Evolutionary conservation across 92 coral and sea anemone species (phyloP).

Genomic region (Porites lobata): DNA sequence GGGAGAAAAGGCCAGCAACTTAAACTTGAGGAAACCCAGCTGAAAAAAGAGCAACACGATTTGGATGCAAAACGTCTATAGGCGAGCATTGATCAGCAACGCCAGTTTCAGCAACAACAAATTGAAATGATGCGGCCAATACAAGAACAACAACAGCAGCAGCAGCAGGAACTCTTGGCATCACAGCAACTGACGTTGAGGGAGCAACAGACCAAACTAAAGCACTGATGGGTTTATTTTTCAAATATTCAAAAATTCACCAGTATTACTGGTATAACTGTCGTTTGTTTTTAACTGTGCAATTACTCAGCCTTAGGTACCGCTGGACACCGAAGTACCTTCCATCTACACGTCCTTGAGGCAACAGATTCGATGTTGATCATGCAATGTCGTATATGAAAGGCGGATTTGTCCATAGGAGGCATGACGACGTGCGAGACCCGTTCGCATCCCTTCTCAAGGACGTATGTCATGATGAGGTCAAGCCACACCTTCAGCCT

Average conservation of each 20-base stretch:
- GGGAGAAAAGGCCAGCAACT: conserved; percentile 40
- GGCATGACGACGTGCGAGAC: conserved; percentile 69
- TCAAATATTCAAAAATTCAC: conserved; percentile 25
- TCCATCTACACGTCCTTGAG: conserved; percentile 6
- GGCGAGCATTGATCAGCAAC: neutral
- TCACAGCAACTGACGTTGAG: conserved; percentile 51
- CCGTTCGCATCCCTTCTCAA: conserved; percentile 63
- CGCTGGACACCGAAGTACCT: conserved; percentile 30
- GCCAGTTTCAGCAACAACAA: conserved; percentile 61
- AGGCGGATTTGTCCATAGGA: conserved; percentile 65
- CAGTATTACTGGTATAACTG: conserved; percentile 10
- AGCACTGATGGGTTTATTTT: conserved; percentile 50
- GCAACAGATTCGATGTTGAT: conserved; percentile 1
- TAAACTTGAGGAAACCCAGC: conserved; percentile 42
- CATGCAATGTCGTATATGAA: conserved; percentile 68
- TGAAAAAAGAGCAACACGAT: conserved; percentile 13
- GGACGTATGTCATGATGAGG: conserved; percentile 61
- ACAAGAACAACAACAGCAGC: conserved; percentile 56
- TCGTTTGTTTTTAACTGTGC: neutral
- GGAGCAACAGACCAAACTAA: conserved; percentile 54
- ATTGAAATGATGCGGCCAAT: conserved; percentile 50
- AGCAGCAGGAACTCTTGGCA: conserved; percentile 33
- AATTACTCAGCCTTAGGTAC: conserved; percentile 16
- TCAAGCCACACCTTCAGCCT: neutral
- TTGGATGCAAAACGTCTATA: too few species aligned